Evolutionary conservation across 2,113 vertebrate species (phyloP), one percentile per base, ranked within the genome.

Genomic region (Centropus unirufus): DNA sequence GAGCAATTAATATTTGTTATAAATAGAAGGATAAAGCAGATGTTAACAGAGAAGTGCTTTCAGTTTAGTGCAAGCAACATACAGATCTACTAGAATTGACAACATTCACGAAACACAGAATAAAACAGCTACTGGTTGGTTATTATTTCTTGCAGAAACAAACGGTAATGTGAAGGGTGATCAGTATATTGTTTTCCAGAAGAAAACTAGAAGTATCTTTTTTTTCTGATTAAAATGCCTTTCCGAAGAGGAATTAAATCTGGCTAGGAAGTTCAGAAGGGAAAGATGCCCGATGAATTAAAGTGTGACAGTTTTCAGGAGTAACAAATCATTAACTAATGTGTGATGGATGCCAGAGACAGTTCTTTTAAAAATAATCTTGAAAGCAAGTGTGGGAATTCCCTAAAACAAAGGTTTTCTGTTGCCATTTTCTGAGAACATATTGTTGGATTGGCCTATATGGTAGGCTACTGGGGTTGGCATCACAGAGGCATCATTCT

Each of bases 291-390:
- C 9, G 52, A 52, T 88, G 89, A 93, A 87, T 89, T 72, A 81
- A 92, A 84, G 55, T 0, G 0, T 84, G 85, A 74, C 67, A 81
- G 3, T 69, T 94, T 93, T 95, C 89, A 93, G 83, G 69, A 82
- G 46, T 72, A 83, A 19, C 32, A 74, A 84, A 72, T 73, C 62
- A 61, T 92, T 96, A 93, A 96, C 97, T 91, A 97, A 90, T 13
- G 30, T 73, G 42, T 81, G 77, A 77, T 67, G 4, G 24, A 75
- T 83, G 90, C 93, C 96, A 96, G 49, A 44, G n/a, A 36, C 84
- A 72, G 61, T 84, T 89, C 77, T 94, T 95, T 92, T 90, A 75
- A 96, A 95, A 96, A 93, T 75, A 93, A 90, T 89, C 84, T 85
- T 90, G 68, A 91, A 93, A 94, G 70, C 66, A 63, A 81, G 30